A percentile compares a stretch with the other conserved stretches of the same genome.
phyloP scores from a whole-genome alignment of 2,797 vertebrate species.

The Tenualosa thibaudeaui region DNA sequence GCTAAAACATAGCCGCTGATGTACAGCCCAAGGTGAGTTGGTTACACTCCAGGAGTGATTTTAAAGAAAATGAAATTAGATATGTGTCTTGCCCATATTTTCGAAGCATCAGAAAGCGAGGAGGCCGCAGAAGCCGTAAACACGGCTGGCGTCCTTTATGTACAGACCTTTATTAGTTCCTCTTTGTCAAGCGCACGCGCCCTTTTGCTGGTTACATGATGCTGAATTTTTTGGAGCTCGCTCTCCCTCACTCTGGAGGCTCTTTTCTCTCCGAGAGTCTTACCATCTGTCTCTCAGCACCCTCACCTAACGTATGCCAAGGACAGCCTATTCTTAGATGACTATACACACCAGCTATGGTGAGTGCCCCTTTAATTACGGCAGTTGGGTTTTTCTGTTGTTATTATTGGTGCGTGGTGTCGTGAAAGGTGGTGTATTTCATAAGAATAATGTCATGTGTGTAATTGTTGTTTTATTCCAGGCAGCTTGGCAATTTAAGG shows the following conservation, averaged over 20 bases:
- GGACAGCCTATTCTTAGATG: constrained; percentile 60
- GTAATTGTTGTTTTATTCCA: neutral
- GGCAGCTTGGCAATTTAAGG: neutral
- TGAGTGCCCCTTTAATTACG: constrained; percentile 47
- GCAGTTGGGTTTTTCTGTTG: constrained; percentile 36
- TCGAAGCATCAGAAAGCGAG: constrained; percentile 44
- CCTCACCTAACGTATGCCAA: constrained; percentile 62
- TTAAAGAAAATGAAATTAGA: constrained; percentile 18
- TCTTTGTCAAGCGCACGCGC: neutral
- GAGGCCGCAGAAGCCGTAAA: neutral
- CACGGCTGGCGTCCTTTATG: neutral
- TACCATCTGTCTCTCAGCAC: constrained; percentile 77
- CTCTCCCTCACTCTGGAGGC: constrained; percentile 53
- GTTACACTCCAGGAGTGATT: neutral
- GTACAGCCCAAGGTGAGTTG: neutral
- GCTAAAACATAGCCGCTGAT: neutral
- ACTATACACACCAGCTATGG: constrained; percentile 41
- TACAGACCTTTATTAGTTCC: neutral
- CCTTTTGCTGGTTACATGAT: neutral
- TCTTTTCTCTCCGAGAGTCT: constrained; percentile 49
- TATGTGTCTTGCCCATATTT: constrained; percentile 43
- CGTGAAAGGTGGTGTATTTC: neutral
- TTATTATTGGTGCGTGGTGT: neutral
- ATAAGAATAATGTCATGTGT: neutral
- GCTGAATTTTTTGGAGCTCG: neutral